Evolutionary conservation across 2,113 vertebrate genomes (phyloP).

Genomic region (Herpetotheres cachinnans): DNA sequence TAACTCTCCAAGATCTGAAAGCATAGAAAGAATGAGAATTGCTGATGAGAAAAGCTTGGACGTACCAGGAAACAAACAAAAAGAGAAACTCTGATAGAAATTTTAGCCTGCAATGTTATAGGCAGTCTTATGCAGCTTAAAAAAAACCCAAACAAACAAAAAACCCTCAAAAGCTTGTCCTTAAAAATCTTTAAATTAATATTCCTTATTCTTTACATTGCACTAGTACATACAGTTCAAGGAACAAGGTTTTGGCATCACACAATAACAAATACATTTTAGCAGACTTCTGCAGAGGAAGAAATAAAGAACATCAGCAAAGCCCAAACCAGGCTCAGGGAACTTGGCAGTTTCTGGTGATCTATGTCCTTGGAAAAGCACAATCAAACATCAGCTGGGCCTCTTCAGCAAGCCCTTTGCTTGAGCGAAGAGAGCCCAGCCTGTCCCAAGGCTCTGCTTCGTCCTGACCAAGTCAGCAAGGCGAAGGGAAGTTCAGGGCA

Average conservation of each 20-base stretch:
- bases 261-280: not conserved
- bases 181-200: not conserved
- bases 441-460: not conserved
- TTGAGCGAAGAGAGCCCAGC: not conserved
- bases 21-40: not conserved
- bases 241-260: not conserved
- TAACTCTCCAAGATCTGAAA: constrained; percentile 21
- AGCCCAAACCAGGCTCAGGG: not conserved
- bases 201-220: not conserved
- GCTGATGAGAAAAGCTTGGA: constrained; percentile 3
- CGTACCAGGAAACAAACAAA: not conserved
- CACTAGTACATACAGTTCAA: not conserved
- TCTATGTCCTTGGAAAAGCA: not conserved
- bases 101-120: not conserved
- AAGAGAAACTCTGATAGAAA: not conserved
- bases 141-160: not conserved
- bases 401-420: not conserved
- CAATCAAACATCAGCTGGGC: not conserved
- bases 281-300: not conserved
- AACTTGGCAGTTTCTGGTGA: not conserved
- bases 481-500: not conserved
- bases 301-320: not conserved
- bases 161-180: not conserved
- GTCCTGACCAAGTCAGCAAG: not conserved
- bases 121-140: not conserved